phyloP scores from a whole-genome alignment of 2,797 vertebrate species.

The Pteronotus mesoamericanus region DNA sequence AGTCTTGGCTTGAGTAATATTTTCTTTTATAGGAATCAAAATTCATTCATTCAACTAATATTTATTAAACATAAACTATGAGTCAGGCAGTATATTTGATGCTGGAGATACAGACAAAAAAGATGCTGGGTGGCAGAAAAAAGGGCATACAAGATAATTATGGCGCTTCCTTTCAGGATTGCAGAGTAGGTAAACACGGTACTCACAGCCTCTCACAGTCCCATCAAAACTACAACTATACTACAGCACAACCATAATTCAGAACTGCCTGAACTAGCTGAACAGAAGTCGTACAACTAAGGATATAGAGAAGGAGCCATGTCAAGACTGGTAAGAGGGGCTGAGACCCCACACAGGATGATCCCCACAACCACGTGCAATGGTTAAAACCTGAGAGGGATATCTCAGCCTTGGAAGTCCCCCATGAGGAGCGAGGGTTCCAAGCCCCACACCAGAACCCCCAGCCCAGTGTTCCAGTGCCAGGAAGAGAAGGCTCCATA shows the following conservation, averaged over 20 bases:
- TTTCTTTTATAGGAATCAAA: background rate
- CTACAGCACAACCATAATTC: background rate
- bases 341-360: background rate
- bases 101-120: background rate
- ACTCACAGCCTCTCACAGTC: background rate
- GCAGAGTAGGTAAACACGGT: background rate
- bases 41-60: constrained; percentile 6
- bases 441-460: background rate
- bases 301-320: background rate
- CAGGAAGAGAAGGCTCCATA: background rate
- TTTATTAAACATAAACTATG: background rate
- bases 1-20: background rate
- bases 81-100: background rate
- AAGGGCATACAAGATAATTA: background rate
- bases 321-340: background rate
- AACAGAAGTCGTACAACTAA: background rate
- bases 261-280: background rate
- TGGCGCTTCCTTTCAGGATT: background rate
- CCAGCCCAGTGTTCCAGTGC: background rate
- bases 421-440: background rate
- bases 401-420: background rate
- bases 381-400: background rate
- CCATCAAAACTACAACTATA: background rate
- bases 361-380: background rate
- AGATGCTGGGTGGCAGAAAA: background rate